Conservation (phyloP, 1,140 invertebrate species). For the Leucophenga varia region DNA sequence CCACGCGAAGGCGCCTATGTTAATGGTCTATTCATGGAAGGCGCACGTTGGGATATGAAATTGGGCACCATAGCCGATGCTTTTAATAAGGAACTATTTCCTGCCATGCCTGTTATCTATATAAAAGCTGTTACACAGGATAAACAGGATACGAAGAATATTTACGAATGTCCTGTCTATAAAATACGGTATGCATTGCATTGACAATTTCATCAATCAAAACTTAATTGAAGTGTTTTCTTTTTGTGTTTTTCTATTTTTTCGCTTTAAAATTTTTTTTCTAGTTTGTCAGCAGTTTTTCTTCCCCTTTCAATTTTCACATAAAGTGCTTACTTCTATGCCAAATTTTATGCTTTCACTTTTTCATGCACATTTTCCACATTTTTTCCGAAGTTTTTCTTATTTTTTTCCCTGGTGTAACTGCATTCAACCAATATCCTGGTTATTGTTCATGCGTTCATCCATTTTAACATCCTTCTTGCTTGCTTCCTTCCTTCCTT, state of each 20-base stretch:
- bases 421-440: too few relatives aligned
- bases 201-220: too few relatives aligned
- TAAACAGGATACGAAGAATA: slow-evolving; percentile 81
- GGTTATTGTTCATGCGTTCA: background rate
- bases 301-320: too few relatives aligned
- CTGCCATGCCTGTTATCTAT: slow-evolving; percentile 88
- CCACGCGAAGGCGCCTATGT: slow-evolving; percentile 91
- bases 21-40: slow-evolving; percentile 90
- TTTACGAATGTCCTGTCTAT: slow-evolving; percentile 93
- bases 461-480: background rate
- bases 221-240: too few relatives aligned
- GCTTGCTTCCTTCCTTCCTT: background rate
- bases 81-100: slow-evolving; percentile 85
- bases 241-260: too few relatives aligned
- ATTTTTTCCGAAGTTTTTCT: too few relatives aligned
- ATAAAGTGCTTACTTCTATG: too few relatives aligned
- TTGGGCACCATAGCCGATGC: slow-evolving; percentile 79
- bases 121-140: slow-evolving; percentile 85
- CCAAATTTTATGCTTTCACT: too few relatives aligned
- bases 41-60: slow-evolving; percentile 84
- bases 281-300: too few relatives aligned
- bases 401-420: too few relatives aligned
- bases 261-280: too few relatives aligned
- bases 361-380: too few relatives aligned
- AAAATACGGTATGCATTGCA: slow-evolving; percentile 81